Evolutionary conservation across 1,140 invertebrate genomes (phyloP), one percentile per base, ranked within the genome.

Genomic region (Trinorchestia longiramus): DNA sequence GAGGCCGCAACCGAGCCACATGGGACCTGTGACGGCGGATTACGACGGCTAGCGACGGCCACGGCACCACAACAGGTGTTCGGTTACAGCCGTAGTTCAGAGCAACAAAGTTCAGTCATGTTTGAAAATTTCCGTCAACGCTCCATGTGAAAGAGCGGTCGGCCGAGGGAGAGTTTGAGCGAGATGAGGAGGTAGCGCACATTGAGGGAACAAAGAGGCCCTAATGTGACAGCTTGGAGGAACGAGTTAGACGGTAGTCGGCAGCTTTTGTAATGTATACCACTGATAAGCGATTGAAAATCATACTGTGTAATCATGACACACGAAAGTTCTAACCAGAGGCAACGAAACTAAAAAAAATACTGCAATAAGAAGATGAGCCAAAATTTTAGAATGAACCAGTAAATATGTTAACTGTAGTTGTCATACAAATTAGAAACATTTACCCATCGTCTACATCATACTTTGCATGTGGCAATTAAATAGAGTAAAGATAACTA

Each of bases 21-120:
- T 36, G 62, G 62, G 62, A 36, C 41, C 88, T 42, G 88, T 90
- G 88, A 36, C 43, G 23, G 41, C 88, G n/a, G 88, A 43, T 90
- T 90, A 17, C n/a, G 88, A 90, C 88, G 88, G 41, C 15, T 90
- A 42, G 43, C 88, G 88, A 90, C 88, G 88, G 11, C 43, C 88
- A 90, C 43, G 88, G 88, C 88, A 43, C 90, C 90, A 42, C 44
- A 94, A 94, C 92, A 94, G 92, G 92, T 94, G 92, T 94, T 43
- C 92, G 92, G 92, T 94, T 94, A 94, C 92, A 43, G 92, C 92
- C 41, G 88, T 91, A 41, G 88, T 43, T 91, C 41, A 91, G 88
- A 91, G 88, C 88, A 44, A 44, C 88, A 91, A 28, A 43, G 92
- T 45, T 43, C 92, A n/a, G 92, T 19, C 92, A 43, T 43, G 92